Base-by-base conservation (phyloP, 1,140 invertebrate species). In the Zaprionus gabonicus region DNA sequence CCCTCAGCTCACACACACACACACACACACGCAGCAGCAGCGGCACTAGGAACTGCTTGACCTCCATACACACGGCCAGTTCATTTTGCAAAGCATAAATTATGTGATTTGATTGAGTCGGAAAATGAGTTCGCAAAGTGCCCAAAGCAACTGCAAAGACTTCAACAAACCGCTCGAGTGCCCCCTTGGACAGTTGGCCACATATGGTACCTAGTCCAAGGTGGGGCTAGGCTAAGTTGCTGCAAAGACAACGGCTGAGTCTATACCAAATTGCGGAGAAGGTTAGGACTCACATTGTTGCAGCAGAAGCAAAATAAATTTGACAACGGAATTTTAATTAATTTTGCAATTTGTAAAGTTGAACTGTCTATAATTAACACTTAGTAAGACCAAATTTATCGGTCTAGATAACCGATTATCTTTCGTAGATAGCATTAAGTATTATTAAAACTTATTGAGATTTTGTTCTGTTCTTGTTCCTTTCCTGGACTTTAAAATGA, bases 81-180 rank as follows among this genome's bases (percentile, higher is more conserved):
- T 91, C 88, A 86, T 86, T 91, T 91, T 65, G 80, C 76, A 49
- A 81, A 56, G 74, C 91, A 91, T 91, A 91, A 91, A 91, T 91
- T 91, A 91, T 91, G 91, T 91, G 84, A 91, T 91, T 91, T 91
- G 88, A 91, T 91, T 91, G 88, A 91, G 88, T 91, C 86, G 80
- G 84, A 91, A 91, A 91, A 91, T 85, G 88, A 91, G 88, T 91
- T 91, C 90, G 82, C 85, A 86, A 85, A 91, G 63, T 77, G 88
- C 88, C 83, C 76, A 71, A 82, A 85, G 88, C 88, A 58, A 65
- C 85, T 80, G 49, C 46, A 49, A 41, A 72, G 70, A 49, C 72
- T 55, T 17, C 69, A 44, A 44, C 41, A 15, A 46, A 17, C 41
- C 25, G 46, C 62, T 46, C 38, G 38, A 69, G 56, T 57, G 49